Conservation (phyloP, 2,113 vertebrate genomes). For the Tauraco erythrolophus region DNA sequence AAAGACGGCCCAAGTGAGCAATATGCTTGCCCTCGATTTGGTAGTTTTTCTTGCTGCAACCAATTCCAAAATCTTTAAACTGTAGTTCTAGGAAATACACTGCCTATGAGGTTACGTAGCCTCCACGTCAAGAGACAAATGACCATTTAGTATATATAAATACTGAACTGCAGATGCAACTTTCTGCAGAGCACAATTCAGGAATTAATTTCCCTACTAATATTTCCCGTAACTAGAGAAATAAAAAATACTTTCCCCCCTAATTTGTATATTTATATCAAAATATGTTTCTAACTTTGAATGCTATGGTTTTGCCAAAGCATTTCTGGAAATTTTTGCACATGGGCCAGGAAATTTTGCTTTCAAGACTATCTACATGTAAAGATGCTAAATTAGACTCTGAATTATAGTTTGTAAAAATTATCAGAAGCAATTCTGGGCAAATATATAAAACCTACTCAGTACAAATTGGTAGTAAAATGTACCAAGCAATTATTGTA, state of each 20-base stretch:
- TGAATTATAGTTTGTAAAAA: not conserved
- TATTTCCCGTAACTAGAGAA: not conserved
- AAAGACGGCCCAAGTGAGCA: not conserved
- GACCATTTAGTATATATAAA: not conserved
- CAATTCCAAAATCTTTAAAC: not conserved
- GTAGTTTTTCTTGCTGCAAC: not conserved
- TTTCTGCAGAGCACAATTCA: not conserved
- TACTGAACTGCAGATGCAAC: not conserved
- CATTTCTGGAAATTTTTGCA: not conserved
- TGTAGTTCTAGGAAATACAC: not conserved
- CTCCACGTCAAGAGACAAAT: not conserved
- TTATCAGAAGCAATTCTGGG: not conserved
- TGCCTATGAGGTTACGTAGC: not conserved
- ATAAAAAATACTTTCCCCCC: not conserved
- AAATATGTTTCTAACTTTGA: not conserved
- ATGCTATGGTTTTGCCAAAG: not conserved
- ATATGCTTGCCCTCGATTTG: not conserved
- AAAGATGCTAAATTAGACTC: not conserved
- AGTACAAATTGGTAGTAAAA: not conserved
- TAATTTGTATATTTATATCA: not conserved
- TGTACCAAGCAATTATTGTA: not conserved
- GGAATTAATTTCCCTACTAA: not conserved
- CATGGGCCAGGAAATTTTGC: not conserved
- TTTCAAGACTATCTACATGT: not conserved
- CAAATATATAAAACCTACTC: not conserved